Conservation (phyloP, 1,140 invertebrate genomes). For the Platyscapa corneri region DNA sequence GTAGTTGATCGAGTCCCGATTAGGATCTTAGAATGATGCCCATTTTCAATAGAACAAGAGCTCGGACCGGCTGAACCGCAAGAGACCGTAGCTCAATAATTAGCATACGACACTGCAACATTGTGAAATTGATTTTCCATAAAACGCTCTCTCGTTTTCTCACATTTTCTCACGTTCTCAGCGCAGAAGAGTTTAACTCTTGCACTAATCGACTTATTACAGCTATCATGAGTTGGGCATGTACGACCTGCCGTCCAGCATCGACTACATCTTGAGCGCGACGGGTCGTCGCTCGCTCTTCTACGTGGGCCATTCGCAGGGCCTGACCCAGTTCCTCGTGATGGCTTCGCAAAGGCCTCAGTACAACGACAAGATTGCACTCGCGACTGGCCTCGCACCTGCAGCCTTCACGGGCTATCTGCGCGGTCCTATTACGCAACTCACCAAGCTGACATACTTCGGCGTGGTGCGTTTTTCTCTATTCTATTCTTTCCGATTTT, state of each 20-base stretch:
- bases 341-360: constrained; percentile 77
- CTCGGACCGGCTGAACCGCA: background rate
- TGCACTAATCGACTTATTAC: constrained; percentile 48
- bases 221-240: constrained; percentile 79
- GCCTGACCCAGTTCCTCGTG: constrained; percentile 79
- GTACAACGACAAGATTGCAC: constrained; percentile 77
- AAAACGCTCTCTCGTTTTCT: constrained; percentile 49
- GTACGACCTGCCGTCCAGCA: constrained; percentile 79
- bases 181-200: background rate
- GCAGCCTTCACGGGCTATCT: constrained; percentile 72
- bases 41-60: background rate
- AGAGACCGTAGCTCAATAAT: background rate
- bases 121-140: background rate
- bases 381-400: constrained; percentile 79
- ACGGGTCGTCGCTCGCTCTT: constrained; percentile 76
- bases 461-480: constrained; percentile 61
- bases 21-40: too few species aligned
- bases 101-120: background rate
- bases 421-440: constrained; percentile 66
- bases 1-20: too few species aligned
- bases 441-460: constrained; percentile 67
- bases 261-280: constrained; percentile 76
- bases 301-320: constrained; percentile 82
- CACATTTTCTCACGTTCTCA: too few species aligned
- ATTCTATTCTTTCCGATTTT: background rate